Evolutionary conservation across 2,888 invertebrate species (phyloP).

Genomic region (Eristalinus aeneus): DNA sequence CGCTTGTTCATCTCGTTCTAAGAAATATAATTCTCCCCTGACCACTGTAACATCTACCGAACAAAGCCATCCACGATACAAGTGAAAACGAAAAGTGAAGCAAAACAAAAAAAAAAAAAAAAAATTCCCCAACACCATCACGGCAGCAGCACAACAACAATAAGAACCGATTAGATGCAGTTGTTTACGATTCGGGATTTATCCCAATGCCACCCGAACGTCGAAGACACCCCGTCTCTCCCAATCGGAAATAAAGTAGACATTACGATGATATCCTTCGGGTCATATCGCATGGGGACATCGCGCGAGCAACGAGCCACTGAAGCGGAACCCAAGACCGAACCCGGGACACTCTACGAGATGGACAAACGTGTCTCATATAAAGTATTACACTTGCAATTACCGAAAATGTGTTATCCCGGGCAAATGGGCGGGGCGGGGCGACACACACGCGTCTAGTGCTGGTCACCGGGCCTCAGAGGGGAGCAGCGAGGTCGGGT

Average conservation of each 20-base stretch:
- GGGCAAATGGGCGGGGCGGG: conserved; percentile 41
- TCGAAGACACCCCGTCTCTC: conserved; percentile 72
- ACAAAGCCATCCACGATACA: conserved; percentile 11
- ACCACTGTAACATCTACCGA: conserved; percentile 18
- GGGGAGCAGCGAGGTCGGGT: neutral
- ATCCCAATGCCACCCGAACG: neutral
- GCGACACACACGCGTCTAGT: neutral
- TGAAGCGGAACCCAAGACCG: neutral
- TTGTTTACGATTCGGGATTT: conserved; percentile 79
- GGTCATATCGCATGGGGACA: conserved; percentile 77
- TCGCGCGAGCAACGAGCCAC: conserved; percentile 69
- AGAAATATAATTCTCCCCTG: conserved; percentile 11
- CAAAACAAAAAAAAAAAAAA: neutral
- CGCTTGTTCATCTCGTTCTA: neutral
- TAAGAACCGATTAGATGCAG: conserved; percentile 78
- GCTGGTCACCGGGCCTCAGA: neutral
- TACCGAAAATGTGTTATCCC: conserved; percentile 66
- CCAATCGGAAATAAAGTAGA: conserved; percentile 78
- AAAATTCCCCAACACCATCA: conserved; percentile 1
- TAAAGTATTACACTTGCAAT: conserved; percentile 72
- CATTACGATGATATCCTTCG: conserved; percentile 78
- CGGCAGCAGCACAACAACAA: conserved; percentile 37
- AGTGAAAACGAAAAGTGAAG: neutral
- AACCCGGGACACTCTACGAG: conserved; percentile 26
- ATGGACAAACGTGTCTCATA: conserved; percentile 73